Evolutionary conservation across 2,113 vertebrate genomes (phyloP).

Genomic region (Aleadryas rufinucha): DNA sequence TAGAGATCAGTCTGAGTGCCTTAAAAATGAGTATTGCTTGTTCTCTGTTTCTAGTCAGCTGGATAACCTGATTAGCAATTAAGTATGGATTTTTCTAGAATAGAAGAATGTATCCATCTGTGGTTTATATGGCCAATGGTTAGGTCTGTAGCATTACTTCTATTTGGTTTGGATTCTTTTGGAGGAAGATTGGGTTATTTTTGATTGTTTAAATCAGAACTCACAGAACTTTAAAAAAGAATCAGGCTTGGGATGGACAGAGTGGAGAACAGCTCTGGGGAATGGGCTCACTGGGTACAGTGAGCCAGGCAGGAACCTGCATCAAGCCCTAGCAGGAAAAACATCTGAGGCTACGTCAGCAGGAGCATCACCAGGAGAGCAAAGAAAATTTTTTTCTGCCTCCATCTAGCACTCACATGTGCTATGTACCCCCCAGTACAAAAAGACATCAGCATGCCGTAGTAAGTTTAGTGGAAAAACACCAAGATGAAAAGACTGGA

Average conservation of each 20-base stretch:
- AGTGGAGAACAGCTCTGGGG: not conserved
- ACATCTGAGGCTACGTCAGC: not conserved
- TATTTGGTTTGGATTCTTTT: not conserved
- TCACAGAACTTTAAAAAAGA: not conserved
- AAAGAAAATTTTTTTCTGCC: not conserved
- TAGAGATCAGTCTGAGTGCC: not conserved
- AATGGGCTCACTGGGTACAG: rapidly evolving
- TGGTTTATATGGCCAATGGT: not conserved
- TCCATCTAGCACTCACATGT: not conserved
- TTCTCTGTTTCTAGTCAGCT: not conserved
- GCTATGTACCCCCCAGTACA: rapidly evolving
- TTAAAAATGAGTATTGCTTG: not conserved
- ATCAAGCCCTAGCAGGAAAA: not conserved
- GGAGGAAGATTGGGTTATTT: not conserved
- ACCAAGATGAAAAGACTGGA: not conserved
- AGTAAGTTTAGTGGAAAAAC: not conserved
- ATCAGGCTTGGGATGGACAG: not conserved
- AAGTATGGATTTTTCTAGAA: not conserved
- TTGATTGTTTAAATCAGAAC: not conserved
- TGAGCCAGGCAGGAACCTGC: rapidly evolving
- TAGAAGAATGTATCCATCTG: not conserved
- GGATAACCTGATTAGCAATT: not conserved
- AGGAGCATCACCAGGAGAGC: not conserved
- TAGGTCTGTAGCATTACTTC: not conserved
- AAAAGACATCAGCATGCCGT: not conserved